Conservation (phyloP, 2,797 vertebrate species). For the Sebastes variabilis region DNA sequence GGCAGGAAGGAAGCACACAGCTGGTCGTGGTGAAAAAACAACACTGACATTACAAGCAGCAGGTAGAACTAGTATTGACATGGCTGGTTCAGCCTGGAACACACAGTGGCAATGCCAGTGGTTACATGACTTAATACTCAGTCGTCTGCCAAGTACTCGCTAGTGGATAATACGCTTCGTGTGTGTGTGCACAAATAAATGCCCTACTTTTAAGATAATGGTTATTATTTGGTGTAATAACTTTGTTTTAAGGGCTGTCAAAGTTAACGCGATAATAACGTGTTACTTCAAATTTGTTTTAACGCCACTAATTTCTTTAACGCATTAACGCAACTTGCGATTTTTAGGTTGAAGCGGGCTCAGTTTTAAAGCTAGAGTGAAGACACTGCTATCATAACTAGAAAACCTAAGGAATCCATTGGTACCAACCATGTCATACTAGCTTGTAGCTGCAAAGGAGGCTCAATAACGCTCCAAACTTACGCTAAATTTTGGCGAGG, state of each 20-base stretch:
- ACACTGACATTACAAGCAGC: constrained; percentile 53
- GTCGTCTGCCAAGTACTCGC: background rate
- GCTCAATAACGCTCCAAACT: no score
- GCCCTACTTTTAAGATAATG: background rate
- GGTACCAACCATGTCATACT: no score
- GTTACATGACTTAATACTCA: background rate
- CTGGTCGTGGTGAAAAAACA: constrained; percentile 64
- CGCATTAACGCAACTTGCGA: no score
- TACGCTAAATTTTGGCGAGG: no score
- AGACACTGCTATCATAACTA: no score
- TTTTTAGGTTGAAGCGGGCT: no score
- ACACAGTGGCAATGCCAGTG: background rate
- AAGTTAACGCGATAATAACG: no score
- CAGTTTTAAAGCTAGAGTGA: no score
- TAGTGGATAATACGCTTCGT: background rate
- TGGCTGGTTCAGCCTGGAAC: constrained; percentile 11
- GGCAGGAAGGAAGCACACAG: constrained; percentile 75
- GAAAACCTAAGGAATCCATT: no score
- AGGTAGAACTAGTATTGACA: constrained; percentile 69
- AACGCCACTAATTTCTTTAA: no score
- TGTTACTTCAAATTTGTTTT: no score
- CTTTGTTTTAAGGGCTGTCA: background rate
- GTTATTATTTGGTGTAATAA: background rate
- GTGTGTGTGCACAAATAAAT: background rate
- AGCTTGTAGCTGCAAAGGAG: no score